Percentiles rank a stretch among this genome's conserved stretches.
Conservation (phyloP, 2,113 vertebrate species). For the human region GRCh38 chr9:23751501-23752000, state of each 20-base stretch:
- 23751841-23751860: not conserved
- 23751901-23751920: not conserved
- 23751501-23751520: constrained; percentile 50
- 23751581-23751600: constrained; percentile 30
- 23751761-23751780: not conserved
- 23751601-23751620: constrained; percentile 11
- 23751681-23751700: not conserved
- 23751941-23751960: constrained; percentile 21
- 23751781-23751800: constrained; percentile 35
- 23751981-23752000: not conserved
- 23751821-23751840: constrained; percentile 4
- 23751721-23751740: not conserved
- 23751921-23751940: not conserved
- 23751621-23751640: constrained; percentile 35
- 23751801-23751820: constrained; percentile 25
- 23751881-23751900: not conserved
- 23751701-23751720: constrained; percentile 26
- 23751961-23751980: not conserved
- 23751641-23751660: not conserved
- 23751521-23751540: not conserved
- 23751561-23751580: constrained; percentile 15
- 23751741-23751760: not conserved
- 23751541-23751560: not conserved
- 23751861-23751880: not conserved
- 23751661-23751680: constrained; percentile 28